A percentile compares a stretch with the other conserved stretches of the same genome.
Evolutionary conservation across 2,888 invertebrate genomes (phyloP).

Genomic region (Asteroscopus sphinx): DNA sequence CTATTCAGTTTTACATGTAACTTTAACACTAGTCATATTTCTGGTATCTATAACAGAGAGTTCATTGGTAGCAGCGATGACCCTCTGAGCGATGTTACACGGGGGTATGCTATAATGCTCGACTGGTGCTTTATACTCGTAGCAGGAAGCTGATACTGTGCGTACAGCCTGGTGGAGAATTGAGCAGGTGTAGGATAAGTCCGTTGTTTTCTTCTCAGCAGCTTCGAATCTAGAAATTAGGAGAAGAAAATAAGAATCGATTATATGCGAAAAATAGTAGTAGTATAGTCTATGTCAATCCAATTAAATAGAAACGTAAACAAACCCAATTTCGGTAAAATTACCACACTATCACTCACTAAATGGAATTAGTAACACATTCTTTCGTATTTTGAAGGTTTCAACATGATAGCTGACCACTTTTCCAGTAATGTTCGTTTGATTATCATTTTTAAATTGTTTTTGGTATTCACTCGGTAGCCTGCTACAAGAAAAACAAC

Average conservation of each 20-base stretch:
- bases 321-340: too few species aligned
- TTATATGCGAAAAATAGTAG: neutral
- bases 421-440: too few species aligned
- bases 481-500: too few species aligned
- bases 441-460: too few species aligned
- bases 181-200: slow-evolving; percentile 60
- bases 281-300: too few species aligned
- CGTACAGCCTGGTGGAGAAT: slow-evolving; percentile 69
- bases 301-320: too few species aligned
- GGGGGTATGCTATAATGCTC: slow-evolving; percentile 70
- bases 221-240: slow-evolving; percentile 64
- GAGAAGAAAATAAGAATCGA: neutral
- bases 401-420: too few species aligned
- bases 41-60: slow-evolving; percentile 52
- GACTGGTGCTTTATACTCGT: slow-evolving; percentile 72
- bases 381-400: too few species aligned
- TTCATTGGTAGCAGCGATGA: slow-evolving; percentile 64
- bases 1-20: too few species aligned
- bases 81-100: slow-evolving; percentile 67
- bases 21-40: slow-evolving; percentile 35
- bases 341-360: too few species aligned
- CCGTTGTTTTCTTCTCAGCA: slow-evolving; percentile 64
- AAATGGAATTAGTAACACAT: too few species aligned
- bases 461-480: too few species aligned
- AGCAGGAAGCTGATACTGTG: slow-evolving; percentile 60